Percentiles rank a stretch among this genome's conserved stretches.
These are phyloP conservation scores for Tiliacea citrago DNA, from an alignment of 2,888 invertebrate species.

Conservation along the genomic window DNA sequence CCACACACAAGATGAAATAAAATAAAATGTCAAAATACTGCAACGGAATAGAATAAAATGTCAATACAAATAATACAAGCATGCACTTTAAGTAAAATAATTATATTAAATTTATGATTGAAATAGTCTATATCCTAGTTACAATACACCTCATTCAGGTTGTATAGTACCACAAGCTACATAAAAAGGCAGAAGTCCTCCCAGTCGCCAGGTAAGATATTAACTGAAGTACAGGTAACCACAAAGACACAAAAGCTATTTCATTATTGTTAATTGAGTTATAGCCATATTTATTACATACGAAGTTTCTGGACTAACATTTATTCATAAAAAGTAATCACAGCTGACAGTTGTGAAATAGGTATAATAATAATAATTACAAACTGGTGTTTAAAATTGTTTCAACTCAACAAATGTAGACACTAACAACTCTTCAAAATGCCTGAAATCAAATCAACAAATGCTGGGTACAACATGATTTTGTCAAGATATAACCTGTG, in stretches of 20 bases:
- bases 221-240: conserved; percentile 25
- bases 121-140: background rate
- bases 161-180: conserved; percentile 32
- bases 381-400: background rate
- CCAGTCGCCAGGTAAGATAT: conserved; percentile 9
- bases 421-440: background rate
- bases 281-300: conserved; percentile 22
- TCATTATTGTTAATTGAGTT: conserved; percentile 22
- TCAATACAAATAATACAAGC: conserved; percentile 39
- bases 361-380: background rate
- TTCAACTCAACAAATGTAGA: background rate
- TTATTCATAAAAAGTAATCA: background rate
- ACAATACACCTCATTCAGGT: conserved; percentile 15
- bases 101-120: conserved; percentile 30
- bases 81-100: conserved; percentile 33
- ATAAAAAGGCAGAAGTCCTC: conserved; percentile 28
- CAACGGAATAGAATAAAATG: too few relatives aligned
- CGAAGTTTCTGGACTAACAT: background rate
- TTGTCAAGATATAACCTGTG: background rate
- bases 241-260: conserved; percentile 42
- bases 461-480: background rate
- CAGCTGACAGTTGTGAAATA: background rate
- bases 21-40: too few relatives aligned
- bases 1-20: too few relatives aligned
- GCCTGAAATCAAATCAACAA: background rate